Evolutionary conservation across 2,113 vertebrate species (phyloP).

Genomic region (Channa maculata): DNA sequence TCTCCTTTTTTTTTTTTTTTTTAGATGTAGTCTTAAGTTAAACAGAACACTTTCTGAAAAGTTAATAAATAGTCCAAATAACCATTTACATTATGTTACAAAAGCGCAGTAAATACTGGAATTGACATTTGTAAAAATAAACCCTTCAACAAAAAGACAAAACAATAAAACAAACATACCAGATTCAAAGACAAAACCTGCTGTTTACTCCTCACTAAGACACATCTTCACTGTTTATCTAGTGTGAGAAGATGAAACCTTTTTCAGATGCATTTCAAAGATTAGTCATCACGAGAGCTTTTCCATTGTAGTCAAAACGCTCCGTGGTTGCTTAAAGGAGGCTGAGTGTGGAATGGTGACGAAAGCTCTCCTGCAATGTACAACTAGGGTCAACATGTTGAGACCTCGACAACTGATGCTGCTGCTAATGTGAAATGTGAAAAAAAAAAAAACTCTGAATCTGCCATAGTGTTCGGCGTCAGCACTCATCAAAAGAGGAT

Average conservation of each 20-base stretch:
- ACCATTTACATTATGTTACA: constrained; percentile 85
- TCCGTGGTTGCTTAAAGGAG: constrained; percentile 20
- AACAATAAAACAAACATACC: constrained; percentile 24
- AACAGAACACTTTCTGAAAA: constrained; percentile 72
- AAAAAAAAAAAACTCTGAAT: no score
- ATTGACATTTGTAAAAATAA: constrained; percentile 74
- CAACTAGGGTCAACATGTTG: not conserved
- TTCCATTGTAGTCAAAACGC: constrained; percentile 27
- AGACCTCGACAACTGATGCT: not conserved
- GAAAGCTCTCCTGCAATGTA: constrained; percentile 16
- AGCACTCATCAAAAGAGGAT: not conserved
- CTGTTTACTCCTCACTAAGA: constrained; percentile 37
- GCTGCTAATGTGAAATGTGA: constrained; percentile 51
- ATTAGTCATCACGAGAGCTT: constrained; percentile 38
- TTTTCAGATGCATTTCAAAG: constrained; percentile 32
- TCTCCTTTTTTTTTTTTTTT: constrained; percentile 40
- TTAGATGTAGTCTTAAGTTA: constrained; percentile 77
- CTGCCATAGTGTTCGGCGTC: constrained; percentile 36
- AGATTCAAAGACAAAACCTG: constrained; percentile 53
- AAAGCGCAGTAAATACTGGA: constrained; percentile 79
- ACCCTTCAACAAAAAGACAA: constrained; percentile 41
- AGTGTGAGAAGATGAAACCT: constrained; percentile 47
- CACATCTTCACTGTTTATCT: constrained; percentile 30
- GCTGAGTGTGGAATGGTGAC: constrained; percentile 39
- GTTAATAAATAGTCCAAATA: constrained; percentile 86